Conservation (phyloP, 2,888 invertebrate genomes). For the Yponomeuta evonymella region DNA sequence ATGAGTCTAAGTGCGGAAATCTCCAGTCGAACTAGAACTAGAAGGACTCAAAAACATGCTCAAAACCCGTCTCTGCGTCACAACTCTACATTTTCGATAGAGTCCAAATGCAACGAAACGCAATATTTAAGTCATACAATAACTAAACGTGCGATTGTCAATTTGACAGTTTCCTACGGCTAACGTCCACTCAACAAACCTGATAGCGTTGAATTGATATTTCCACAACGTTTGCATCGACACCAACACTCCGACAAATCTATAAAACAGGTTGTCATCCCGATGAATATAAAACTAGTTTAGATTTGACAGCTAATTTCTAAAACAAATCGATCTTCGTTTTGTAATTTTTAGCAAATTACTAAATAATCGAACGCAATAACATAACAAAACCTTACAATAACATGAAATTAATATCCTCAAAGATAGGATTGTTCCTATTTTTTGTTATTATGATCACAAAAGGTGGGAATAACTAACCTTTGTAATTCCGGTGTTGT, state of each 20-base stretch:
- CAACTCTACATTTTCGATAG: not conserved
- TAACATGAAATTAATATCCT: not conserved
- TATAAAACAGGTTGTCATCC: too few species aligned
- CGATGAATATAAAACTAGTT: not conserved
- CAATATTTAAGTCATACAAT: not conserved
- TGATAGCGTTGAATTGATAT: too few species aligned
- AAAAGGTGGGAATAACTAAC: not conserved
- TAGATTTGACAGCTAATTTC: not conserved
- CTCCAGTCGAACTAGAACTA: too few species aligned
- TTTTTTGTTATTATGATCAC: not conserved
- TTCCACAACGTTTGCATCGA: too few species aligned
- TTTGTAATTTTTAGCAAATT: not conserved
- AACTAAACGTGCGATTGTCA: not conserved
- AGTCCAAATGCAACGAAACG: not conserved
- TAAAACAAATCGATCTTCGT: not conserved
- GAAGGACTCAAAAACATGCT: too few species aligned
- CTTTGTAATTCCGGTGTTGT: not conserved
- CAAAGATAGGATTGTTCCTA: not conserved
- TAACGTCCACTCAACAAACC: too few species aligned
- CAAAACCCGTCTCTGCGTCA: too few species aligned
- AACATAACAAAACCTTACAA: not conserved
- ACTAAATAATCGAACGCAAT: not conserved
- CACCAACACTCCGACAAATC: too few species aligned
- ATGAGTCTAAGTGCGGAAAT: too few species aligned
- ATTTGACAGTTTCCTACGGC: not conserved